A percentile compares a stretch with the other conserved stretches of the same genome.
Conservation (phyloP, 2,113 vertebrate species). For the Nymphicus hollandicus region DNA sequence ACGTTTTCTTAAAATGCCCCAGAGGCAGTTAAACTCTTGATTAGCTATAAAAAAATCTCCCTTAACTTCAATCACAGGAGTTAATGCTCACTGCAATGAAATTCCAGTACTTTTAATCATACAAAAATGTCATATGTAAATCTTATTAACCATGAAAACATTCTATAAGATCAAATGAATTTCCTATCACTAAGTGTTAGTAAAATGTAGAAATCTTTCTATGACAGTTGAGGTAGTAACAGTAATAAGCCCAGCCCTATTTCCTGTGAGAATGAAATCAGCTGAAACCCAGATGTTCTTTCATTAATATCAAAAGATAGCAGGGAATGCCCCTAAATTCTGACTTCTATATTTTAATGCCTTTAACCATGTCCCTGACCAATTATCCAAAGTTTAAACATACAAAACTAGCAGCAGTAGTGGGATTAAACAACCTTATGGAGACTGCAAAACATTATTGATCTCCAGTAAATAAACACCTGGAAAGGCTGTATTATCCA, state of each 20-base stretch:
- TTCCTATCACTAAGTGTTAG: neutral
- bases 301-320: neutral
- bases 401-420: neutral
- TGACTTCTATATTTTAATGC: neutral
- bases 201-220: neutral
- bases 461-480: neutral
- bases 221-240: neutral
- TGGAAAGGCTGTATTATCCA: neutral
- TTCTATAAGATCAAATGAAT: conserved; percentile 41
- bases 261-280: neutral
- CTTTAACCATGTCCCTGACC: neutral
- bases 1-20: conserved; percentile 78
- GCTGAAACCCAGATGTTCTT: neutral
- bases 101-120: conserved; percentile 46
- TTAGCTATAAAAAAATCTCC: conserved; percentile 70
- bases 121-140: conserved; percentile 54
- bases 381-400: neutral
- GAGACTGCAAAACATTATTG: neutral
- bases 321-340: neutral
- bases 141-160: conserved; percentile 53
- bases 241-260: neutral
- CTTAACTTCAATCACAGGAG: conserved; percentile 70
- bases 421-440: neutral
- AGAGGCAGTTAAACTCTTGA: conserved; percentile 76
- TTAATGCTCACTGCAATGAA: conserved; percentile 69